phyloP scores from a whole-genome alignment of 1,140 invertebrate species.

The Choristoneura fumiferana region DNA sequence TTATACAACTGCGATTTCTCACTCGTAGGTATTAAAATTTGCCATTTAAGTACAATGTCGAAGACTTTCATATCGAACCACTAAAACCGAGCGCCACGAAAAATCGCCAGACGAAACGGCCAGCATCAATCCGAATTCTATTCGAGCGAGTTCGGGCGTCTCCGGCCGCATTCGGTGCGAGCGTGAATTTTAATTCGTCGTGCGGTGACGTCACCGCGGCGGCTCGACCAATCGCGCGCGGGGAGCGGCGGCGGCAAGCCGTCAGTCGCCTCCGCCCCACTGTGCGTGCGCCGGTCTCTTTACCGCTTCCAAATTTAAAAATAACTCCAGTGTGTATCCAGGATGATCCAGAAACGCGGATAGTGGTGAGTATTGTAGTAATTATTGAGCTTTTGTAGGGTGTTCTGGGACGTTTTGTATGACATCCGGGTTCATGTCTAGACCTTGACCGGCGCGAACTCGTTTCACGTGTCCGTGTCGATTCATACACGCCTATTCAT shows the following conservation, averaged over 20 bases:
- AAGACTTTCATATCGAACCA: too few species aligned
- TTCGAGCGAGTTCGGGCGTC: constrained; percentile 5
- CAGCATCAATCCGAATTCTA: too few species aligned
- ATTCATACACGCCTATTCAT: constrained; percentile 6
- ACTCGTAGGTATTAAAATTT: too few species aligned
- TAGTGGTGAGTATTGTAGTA: neutral
- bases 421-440: neutral
- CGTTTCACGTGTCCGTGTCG: constrained; percentile 7
- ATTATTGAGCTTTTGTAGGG: neutral
- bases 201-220: constrained; percentile 31
- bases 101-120: too few species aligned
- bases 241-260: constrained; percentile 42
- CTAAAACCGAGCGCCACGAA: too few species aligned
- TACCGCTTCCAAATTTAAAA: neutral
- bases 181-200: constrained; percentile 30
- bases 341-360: neutral
- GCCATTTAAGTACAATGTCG: too few species aligned
- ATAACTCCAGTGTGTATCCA: neutral
- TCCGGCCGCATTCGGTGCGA: constrained; percentile 32
- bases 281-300: constrained; percentile 31
- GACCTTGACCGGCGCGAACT: constrained; percentile 11
- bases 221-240: constrained; percentile 25
- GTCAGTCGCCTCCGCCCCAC: constrained; percentile 29
- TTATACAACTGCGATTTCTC: too few species aligned
- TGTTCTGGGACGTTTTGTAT: neutral